Percentiles rank a stretch among this genome's conserved stretches.
These are phyloP conservation scores for Forficula auricularia DNA, from an alignment of 1,140 invertebrate species.

Conservation along the genomic window DNA sequence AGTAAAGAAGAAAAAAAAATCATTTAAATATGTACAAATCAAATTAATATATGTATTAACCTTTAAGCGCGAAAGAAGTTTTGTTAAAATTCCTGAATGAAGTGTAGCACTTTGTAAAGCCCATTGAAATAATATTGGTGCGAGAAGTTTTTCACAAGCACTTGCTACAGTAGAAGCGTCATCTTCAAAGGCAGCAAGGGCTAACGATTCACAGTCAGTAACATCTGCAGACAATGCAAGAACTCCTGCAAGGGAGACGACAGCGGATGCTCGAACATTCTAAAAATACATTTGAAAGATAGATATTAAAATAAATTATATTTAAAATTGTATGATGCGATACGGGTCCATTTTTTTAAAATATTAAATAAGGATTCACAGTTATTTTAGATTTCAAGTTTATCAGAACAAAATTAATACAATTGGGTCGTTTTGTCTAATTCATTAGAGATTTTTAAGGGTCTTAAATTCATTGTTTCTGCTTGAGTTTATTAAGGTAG, in stretches of 20 bases:
- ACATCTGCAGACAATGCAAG: background rate
- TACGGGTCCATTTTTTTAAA: too few species aligned
- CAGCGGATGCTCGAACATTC: background rate
- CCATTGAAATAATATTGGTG: slow-evolving; percentile 44
- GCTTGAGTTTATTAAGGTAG: too few species aligned
- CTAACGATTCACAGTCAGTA: slow-evolving; percentile 36
- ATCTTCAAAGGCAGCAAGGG: slow-evolving; percentile 35
- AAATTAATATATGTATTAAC: too few species aligned
- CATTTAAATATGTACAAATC: too few species aligned
- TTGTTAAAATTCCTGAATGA: slow-evolving; percentile 26
- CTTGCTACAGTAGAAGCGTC: slow-evolving; percentile 30
- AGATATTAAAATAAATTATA: background rate
- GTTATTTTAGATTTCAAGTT: too few species aligned
- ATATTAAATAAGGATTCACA: slow-evolving; percentile 2
- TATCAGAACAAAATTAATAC: too few species aligned
- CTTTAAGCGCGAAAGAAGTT: background rate
- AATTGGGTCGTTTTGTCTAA: too few species aligned
- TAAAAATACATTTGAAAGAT: slow-evolving; percentile 6
- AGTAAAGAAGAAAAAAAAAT: too few species aligned
- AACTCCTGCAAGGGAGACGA: background rate
- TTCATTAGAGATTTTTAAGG: too few species aligned
- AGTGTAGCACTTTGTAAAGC: slow-evolving; percentile 35
- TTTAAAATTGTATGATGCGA: background rate
- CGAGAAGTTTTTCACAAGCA: slow-evolving; percentile 26
- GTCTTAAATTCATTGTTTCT: too few species aligned